Evolutionary conservation across 2,797 vertebrate genomes (phyloP), one percentile per base, ranked within the genome.

Genomic region (Mionectes olivaceus): DNA sequence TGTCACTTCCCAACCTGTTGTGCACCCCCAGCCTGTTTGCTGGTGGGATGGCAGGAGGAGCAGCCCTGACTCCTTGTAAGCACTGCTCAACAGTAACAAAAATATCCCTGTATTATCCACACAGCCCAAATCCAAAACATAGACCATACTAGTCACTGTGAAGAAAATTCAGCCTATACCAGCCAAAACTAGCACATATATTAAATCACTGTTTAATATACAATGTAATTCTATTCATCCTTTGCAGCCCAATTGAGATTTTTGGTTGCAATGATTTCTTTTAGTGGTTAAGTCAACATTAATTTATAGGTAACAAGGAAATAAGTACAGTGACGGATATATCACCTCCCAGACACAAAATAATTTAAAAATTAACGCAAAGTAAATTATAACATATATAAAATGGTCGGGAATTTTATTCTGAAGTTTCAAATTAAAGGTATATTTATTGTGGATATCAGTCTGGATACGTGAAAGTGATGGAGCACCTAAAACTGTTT

Each of bases 1-100:
- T n/a, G 39, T 7, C 4, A 2, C 32, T 41, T 71, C 32, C 17
- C 23, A 65, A 6, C 8, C 14, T 6, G 52, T 10, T 0, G 1
- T 15, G 19, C 7, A 37, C 7, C 41, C 23, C 19, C 35, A n/a
- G 30, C 16, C 19, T 41, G 7, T 7, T 71, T 6, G 2, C 32
- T 60, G 46, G 6, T 44, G 28, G 28, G 50, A 19, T 22, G 15
- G 25, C 1, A 3, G 8, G 16, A 50, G 21, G 43, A 35, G 18
- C 39, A 53, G 22, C 17, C 14, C n/a, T 71, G 27, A 46, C 17
- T 28, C 37, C 30, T 17, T 10, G 21, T 3, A 35, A 59, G 27
- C 16, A 23, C 35, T 23, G 6, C 59, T 68, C 43, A 78, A 11
- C 19, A 68, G 1, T 1, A 44, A 50, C 1, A 1, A 74, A 52